Percentiles rank a stretch among this genome's conserved stretches.
Evolutionary conservation across 2,797 vertebrate species (phyloP).

Genomic region (Artibeus jamaicensis): DNA sequence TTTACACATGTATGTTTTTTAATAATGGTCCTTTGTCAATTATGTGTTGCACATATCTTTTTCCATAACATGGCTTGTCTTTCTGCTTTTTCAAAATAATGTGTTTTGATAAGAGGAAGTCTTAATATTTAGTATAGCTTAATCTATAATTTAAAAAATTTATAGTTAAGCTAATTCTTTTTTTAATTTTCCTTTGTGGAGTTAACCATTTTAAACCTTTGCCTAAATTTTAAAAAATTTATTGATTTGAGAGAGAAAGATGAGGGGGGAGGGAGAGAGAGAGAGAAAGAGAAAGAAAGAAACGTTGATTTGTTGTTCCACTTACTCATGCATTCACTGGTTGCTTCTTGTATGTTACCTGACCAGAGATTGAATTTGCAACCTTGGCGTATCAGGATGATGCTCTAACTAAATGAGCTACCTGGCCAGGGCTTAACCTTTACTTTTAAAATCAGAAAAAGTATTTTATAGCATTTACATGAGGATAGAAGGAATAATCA

Average conservation of each 20-base stretch:
- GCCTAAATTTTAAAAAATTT: background rate
- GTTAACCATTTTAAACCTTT: background rate
- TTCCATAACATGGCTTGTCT: background rate
- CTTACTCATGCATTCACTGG: background rate
- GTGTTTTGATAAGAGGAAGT: background rate
- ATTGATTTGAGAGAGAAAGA: background rate
- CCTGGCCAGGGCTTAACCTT: background rate
- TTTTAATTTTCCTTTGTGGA: background rate
- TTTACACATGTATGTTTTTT: background rate
- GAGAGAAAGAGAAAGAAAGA: background rate
- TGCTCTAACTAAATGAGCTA: background rate
- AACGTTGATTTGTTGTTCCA: background rate
- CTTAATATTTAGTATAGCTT: background rate
- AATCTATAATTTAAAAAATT: background rate
- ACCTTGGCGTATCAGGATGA: background rate
- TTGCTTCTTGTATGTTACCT: background rate
- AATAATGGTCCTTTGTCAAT: background rate
- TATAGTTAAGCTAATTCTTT: background rate
- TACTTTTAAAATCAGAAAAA: constrained; percentile 33
- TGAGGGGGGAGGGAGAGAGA: no score
- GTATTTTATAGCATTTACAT: background rate
- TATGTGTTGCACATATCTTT: background rate
- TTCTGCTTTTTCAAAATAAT: background rate
- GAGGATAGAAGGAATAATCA: background rate
- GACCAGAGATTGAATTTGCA: background rate